Base-by-base conservation (phyloP, 2,113 vertebrate genomes). In the Lophius piscatorius region DNA sequence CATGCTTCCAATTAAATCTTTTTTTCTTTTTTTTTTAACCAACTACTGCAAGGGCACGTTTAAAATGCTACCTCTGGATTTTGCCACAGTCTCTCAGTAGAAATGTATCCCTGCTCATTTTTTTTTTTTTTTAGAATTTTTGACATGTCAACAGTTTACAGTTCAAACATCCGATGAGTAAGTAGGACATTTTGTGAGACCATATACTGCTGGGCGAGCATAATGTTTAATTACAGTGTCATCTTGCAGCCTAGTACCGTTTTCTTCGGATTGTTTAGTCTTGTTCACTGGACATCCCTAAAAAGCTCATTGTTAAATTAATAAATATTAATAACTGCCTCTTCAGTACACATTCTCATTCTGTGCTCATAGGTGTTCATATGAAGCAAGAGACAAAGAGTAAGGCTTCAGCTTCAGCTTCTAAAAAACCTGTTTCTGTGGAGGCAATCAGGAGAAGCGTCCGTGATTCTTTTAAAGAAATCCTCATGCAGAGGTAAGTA, bases 381-480 rank as follows among this genome's bases (percentile, higher is more conserved):
- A 86, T 90, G 47, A 97, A 94, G 75, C 93, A 92, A 10, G 94
- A 94, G 31, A 22, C 78, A 1, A 97, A 94, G 87, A 96, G 89
- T 69, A 98, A 94, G 87, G 72, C 69, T 18, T 48, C 47, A 2
- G 76, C 91, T 28, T 73, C 93, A 41, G 55, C 90, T 67, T 90
- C 93, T 24, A 98, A 96, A 83, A 97, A 97, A 72, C 96, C 95
- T 0, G 88, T 79, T 41, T 98, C 97, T 76, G 90, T 94, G 59
- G 96, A 97, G 54, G 93, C 97, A 62, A 97, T 99, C 85, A 92
- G 97, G 63, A 92, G 96, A 65, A 98, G 93, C 11, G 97, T 99
- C 47, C 92, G 93, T 3, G 95, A 98, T 14, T 96, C 97, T 38
- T 91, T 99, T 29, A 97, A 95, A 83, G 97, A 98, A 63, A 98